Evolutionary conservation across 2,113 vertebrate genomes (phyloP).

Genomic region (Hippocampus comes): DNA sequence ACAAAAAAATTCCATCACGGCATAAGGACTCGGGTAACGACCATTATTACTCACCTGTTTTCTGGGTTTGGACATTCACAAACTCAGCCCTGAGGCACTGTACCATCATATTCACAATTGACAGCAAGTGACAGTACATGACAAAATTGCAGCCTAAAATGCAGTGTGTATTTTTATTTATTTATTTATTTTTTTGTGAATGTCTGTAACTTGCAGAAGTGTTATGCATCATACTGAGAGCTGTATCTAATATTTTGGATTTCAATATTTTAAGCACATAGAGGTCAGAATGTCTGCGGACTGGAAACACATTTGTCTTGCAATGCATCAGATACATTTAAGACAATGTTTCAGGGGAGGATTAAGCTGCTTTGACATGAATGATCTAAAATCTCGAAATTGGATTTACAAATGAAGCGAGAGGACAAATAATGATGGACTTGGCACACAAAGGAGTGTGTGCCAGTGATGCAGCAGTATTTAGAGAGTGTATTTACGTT

Average conservation of each 20-base stretch:
- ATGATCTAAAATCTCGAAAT: constrained; percentile 38
- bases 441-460: constrained; percentile 19
- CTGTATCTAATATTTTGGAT: not conserved
- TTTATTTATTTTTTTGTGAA: no score
- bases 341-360: constrained; percentile 31
- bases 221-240: no score
- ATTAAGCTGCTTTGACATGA: constrained; percentile 11
- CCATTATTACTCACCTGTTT: no score
- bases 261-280: not conserved
- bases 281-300: not conserved
- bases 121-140: no score
- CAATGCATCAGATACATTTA: constrained; percentile 24
- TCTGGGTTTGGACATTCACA: no score
- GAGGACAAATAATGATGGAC: constrained; percentile 13
- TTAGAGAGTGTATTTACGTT: not conserved
- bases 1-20: no score
- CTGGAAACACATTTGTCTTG: constrained; percentile 19
- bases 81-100: no score
- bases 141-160: no score
- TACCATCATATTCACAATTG: no score
- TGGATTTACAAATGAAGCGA: constrained; percentile 29
- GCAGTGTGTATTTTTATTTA: no score
- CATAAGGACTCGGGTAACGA: no score
- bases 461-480: constrained; percentile 6
- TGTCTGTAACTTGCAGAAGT: no score